A percentile compares a stretch with the other conserved stretches of the same genome.
These are phyloP conservation scores for Ochropleura plecta DNA, from an alignment of 2,888 invertebrate species.

Conservation along the genomic window DNA sequence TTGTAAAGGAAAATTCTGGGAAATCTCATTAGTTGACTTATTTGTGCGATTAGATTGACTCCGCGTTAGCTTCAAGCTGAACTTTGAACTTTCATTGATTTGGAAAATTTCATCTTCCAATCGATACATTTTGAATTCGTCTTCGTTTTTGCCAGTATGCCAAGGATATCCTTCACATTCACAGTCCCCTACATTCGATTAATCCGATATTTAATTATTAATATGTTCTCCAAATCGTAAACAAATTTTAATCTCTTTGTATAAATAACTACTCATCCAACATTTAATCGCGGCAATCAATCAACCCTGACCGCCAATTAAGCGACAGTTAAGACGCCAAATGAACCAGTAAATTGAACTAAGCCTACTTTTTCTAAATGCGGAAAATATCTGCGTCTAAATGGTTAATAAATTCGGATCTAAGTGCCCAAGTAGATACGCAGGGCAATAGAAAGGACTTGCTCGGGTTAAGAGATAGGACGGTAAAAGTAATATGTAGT, in stretches of 20 bases:
- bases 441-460: constrained; percentile 16
- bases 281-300: constrained; percentile 10
- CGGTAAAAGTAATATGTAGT: constrained; percentile 60
- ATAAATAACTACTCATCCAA: constrained; percentile 5
- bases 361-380: constrained; percentile 36
- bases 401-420: constrained; percentile 62
- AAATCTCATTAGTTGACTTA: constrained; percentile 44
- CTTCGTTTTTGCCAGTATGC: background rate
- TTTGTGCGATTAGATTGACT: constrained; percentile 46
- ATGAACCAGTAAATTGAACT: constrained; percentile 43
- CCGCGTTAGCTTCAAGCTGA: constrained; percentile 9
- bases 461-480: constrained; percentile 34
- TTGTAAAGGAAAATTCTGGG: constrained; percentile 30
- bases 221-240: background rate
- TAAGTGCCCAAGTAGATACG: constrained; percentile 38
- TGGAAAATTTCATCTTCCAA: background rate
- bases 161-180: background rate
- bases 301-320: constrained; percentile 49
- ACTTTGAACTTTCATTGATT: constrained; percentile 34
- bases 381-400: constrained; percentile 55
- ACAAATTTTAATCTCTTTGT: constrained; percentile 5
- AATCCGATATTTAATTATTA: background rate
- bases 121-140: constrained; percentile 16
- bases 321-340: constrained; percentile 36
- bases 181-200: background rate